Percentiles rank a stretch among this genome's conserved stretches.
Evolutionary conservation across 2,888 invertebrate genomes (phyloP).

Genomic region (Tinea semifulvella): DNA sequence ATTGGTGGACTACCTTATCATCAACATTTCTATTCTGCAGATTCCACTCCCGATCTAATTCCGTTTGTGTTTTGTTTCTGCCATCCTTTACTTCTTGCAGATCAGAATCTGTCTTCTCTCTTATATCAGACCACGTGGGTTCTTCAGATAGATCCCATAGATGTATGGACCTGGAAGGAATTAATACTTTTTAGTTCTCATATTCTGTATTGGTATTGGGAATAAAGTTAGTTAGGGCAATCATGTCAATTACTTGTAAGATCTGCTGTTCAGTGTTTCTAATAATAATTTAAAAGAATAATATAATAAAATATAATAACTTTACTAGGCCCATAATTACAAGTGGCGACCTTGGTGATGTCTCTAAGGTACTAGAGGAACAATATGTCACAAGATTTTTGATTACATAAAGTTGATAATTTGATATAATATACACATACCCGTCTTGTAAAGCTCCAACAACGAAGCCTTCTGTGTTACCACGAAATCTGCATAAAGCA

Average conservation of each 20-base stretch:
- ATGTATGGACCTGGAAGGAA: slow-evolving; percentile 41
- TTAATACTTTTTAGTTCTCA: not conserved
- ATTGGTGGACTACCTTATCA: slow-evolving; percentile 29
- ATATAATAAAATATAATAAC: too few species aligned
- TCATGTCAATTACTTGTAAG: too few species aligned
- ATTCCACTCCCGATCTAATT: slow-evolving; percentile 43
- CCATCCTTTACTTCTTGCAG: slow-evolving; percentile 27
- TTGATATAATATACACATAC: slow-evolving; percentile 30
- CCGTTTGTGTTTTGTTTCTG: slow-evolving; percentile 31
- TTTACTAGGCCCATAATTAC: too few species aligned
- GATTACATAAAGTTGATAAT: not conserved
- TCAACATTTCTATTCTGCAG: slow-evolving; percentile 28
- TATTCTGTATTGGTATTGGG: too few species aligned
- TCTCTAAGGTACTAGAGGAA: too few species aligned
- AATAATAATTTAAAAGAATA: too few species aligned
- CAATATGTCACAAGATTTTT: too few species aligned
- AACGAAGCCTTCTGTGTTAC: slow-evolving; percentile 46
- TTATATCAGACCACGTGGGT: slow-evolving; percentile 34
- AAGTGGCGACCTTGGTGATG: too few species aligned
- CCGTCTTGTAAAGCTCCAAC: slow-evolving; percentile 49
- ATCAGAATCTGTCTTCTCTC: slow-evolving; percentile 26
- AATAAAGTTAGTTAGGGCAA: too few species aligned
- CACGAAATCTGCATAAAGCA: slow-evolving; percentile 35
- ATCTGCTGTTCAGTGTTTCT: too few species aligned
- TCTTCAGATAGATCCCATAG: slow-evolving; percentile 53